Percentiles rank a stretch among this genome's conserved stretches.
These are phyloP conservation scores for Indicator maculatus DNA, from an alignment of 2,113 vertebrate species.

Conservation along the genomic window DNA sequence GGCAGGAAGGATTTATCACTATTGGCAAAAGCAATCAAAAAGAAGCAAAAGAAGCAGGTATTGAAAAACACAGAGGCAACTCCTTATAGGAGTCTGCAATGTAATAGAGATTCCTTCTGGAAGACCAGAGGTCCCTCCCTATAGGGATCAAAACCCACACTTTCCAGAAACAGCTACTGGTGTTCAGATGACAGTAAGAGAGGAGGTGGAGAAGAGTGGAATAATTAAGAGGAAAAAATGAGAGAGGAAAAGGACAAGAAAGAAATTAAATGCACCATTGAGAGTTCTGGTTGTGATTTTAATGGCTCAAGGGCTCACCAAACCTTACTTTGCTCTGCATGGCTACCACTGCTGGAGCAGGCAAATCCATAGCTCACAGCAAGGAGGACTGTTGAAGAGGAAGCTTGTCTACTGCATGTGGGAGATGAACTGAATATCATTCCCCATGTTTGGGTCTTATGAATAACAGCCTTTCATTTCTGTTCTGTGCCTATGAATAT, in stretches of 20 bases:
- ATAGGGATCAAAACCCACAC: not conserved
- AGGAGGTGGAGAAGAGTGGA: not conserved
- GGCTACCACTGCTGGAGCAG: accelerated
- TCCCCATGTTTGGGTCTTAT: not conserved
- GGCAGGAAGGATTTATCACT: not conserved
- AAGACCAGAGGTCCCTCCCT: not conserved
- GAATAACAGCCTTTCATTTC: not conserved
- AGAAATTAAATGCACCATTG: not conserved
- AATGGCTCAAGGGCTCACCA: not conserved
- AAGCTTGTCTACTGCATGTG: not conserved
- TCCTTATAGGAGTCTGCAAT: not conserved
- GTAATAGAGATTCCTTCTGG: not conserved
- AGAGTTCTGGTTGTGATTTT: not conserved
- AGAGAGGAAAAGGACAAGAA: not conserved
- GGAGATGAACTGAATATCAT: not conserved
- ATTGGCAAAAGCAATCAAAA: not conserved
- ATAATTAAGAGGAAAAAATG: not conserved
- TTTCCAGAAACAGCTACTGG: not conserved
- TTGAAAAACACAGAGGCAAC: not conserved
- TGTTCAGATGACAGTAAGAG: not conserved
- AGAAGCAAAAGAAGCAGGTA: not conserved
- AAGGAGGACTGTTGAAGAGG: not conserved
- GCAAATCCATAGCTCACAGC: not conserved
- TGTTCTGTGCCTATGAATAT: not conserved
- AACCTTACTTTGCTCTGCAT: not conserved